phyloP scores from a whole-genome alignment of 2,113 vertebrate species.

The Dendropsophus ebraccatus region DNA sequence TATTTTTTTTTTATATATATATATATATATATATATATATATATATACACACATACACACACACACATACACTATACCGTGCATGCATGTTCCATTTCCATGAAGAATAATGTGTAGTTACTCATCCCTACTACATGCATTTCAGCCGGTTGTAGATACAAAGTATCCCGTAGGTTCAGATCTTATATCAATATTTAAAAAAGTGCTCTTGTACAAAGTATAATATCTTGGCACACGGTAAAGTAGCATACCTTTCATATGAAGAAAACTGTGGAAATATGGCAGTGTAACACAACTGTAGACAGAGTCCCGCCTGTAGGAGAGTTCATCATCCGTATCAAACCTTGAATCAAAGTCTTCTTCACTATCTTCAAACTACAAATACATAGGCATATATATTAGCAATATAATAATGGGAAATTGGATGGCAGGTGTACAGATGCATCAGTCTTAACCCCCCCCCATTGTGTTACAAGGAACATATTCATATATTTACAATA shows the following conservation, averaged over 20 bases:
- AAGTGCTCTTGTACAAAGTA: no score
- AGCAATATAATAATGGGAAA: no score
- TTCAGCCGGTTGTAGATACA: background rate
- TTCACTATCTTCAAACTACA: slow-evolving; percentile 95
- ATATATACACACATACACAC: no score
- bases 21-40: no score
- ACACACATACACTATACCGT: no score
- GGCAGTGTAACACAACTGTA: slow-evolving; percentile 96
- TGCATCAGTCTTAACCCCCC: no score
- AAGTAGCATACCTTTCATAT: slow-evolving; percentile 88
- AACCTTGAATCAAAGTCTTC: slow-evolving; percentile 93
- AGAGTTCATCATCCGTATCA: slow-evolving; percentile 91
- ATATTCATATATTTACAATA: no score
- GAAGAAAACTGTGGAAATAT: slow-evolving; percentile 96
- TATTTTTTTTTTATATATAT: no score
- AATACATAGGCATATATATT: slow-evolving; percentile 34
- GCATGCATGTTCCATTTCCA: background rate
- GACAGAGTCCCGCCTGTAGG: slow-evolving; percentile 90
- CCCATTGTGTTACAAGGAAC: no score
- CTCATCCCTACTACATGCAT: background rate
- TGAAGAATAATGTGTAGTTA: background rate
- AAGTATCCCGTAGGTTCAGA: background rate
- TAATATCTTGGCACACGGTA: background rate
- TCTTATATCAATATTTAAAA: background rate
- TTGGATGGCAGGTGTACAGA: no score